phyloP scores from a whole-genome alignment of 1,140 invertebrate species.

The Macrostomum lignano region DNA sequence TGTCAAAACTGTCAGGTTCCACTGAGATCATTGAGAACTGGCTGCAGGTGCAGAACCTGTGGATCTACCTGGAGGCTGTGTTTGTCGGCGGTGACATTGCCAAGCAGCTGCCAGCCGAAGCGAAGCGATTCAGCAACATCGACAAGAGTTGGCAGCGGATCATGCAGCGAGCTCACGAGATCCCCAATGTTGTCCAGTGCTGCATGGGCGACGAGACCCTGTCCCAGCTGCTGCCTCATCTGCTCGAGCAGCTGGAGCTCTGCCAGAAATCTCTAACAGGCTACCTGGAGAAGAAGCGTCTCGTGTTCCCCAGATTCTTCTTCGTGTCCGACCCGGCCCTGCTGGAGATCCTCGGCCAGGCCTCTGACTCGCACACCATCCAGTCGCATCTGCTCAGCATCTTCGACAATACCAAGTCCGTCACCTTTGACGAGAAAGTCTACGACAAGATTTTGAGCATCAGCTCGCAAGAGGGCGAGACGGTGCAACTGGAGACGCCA shows the following conservation, averaged over 20 bases:
- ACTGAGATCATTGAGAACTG: slow-evolving; percentile 83
- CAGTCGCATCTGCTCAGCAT: slow-evolving; percentile 76
- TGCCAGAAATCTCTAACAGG: slow-evolving; percentile 86
- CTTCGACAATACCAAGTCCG: slow-evolving; percentile 70
- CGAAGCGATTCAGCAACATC: slow-evolving; percentile 53
- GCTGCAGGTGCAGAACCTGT: slow-evolving; percentile 85
- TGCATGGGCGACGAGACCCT: slow-evolving; percentile 77
- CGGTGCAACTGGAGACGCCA: background rate
- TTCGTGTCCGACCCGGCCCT: slow-evolving; percentile 85
- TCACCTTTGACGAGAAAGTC: slow-evolving; percentile 75
- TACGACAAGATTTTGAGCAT: slow-evolving; percentile 59
- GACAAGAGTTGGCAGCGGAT: slow-evolving; percentile 94
- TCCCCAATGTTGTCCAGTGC: slow-evolving; percentile 66
- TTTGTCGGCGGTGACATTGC: slow-evolving; percentile 92
- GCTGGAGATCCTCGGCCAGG: slow-evolving; percentile 74
- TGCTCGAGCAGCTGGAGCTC: slow-evolving; percentile 78
- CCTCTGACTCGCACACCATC: slow-evolving; percentile 82
- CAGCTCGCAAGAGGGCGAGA: background rate
- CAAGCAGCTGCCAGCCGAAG: slow-evolving; percentile 57
- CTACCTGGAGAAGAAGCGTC: slow-evolving; percentile 72
- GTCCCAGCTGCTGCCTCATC: slow-evolving; percentile 60
- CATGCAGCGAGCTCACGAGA: slow-evolving; percentile 73
- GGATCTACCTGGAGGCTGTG: slow-evolving; percentile 87
- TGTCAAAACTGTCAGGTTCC: slow-evolving; percentile 67
- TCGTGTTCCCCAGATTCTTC: slow-evolving; percentile 87